phyloP scores from a whole-genome alignment of 1,140 invertebrate species.

The Aphidius gifuensis region DNA sequence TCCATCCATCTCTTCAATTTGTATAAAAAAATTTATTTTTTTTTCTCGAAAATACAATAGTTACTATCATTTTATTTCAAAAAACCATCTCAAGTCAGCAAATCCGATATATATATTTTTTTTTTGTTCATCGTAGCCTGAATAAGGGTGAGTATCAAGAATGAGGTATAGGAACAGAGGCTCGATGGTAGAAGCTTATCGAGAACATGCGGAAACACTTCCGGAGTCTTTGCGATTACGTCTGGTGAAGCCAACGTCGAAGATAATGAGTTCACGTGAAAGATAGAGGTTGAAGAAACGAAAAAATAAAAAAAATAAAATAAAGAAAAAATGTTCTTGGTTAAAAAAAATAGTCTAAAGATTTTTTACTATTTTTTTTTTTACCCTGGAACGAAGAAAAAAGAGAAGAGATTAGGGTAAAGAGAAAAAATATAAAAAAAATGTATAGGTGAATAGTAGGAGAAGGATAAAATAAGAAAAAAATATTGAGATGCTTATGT shows the following conservation, averaged over 20 bases:
- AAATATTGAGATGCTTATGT: neutral
- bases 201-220: constrained; percentile 24
- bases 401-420: constrained; percentile 1
- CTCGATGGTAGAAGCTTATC: constrained; percentile 30
- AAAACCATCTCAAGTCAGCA: too few relatives aligned
- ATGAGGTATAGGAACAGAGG: neutral
- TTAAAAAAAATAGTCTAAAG: constrained; percentile 5
- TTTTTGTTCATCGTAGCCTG: neutral
- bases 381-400: neutral
- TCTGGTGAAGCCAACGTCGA: constrained; percentile 20
- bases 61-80: too few relatives aligned
- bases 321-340: constrained; percentile 19
- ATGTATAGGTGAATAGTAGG: neutral
- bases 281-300: constrained; percentile 6
- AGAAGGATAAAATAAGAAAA: constrained; percentile 17
- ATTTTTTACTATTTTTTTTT: too few relatives aligned
- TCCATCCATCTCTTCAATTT: too few relatives aligned
- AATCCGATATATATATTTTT: neutral
- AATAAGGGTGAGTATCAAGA: constrained; percentile 1
- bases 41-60: too few relatives aligned
- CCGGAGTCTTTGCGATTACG: constrained; percentile 36
- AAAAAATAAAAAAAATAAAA: constrained; percentile 13
- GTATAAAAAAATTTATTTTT: too few relatives aligned
- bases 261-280: neutral
- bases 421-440: constrained; percentile 2